Percentiles rank a stretch among this genome's conserved stretches.
These are phyloP conservation scores for Nanger granti DNA, from an alignment of 2,113 vertebrate species.

Conservation along the genomic window DNA sequence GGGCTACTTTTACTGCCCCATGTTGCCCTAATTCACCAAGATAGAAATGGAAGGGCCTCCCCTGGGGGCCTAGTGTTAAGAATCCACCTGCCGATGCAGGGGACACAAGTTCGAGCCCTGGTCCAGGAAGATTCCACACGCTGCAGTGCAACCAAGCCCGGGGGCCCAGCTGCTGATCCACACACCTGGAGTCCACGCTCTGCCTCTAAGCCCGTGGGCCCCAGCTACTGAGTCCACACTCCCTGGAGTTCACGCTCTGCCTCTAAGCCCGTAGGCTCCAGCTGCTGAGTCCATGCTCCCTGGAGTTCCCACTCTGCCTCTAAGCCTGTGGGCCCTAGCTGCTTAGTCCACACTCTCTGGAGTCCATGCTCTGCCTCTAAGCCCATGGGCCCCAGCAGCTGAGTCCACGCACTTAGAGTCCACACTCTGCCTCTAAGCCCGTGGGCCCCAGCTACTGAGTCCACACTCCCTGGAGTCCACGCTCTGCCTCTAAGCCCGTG, in stretches of 20 bases:
- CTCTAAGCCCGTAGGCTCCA: neutral
- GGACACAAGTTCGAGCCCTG: neutral
- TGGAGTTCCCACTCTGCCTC: fast-evolving
- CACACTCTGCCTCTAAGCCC: neutral
- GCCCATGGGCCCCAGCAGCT: no score
- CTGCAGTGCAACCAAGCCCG: neutral
- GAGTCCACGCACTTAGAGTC: no score
- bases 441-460: neutral
- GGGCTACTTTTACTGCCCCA: neutral
- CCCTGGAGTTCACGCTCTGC: no score
- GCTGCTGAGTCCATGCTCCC: fast-evolving
- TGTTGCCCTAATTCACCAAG: neutral
- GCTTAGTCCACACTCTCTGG: no score
- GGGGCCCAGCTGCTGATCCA: neutral
- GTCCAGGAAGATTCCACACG: neutral
- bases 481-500: neutral
- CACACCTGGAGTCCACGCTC: fast-evolving
- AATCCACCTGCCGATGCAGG: neutral
- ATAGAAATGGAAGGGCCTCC: neutral
- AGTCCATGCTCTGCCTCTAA: no score
- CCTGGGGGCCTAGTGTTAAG: neutral
- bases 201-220: neutral
- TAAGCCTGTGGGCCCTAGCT: neutral
- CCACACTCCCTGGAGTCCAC: neutral
- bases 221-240: neutral